Conservation (phyloP, 2,113 vertebrate species). For the Andinoacara biseriatus region DNA sequence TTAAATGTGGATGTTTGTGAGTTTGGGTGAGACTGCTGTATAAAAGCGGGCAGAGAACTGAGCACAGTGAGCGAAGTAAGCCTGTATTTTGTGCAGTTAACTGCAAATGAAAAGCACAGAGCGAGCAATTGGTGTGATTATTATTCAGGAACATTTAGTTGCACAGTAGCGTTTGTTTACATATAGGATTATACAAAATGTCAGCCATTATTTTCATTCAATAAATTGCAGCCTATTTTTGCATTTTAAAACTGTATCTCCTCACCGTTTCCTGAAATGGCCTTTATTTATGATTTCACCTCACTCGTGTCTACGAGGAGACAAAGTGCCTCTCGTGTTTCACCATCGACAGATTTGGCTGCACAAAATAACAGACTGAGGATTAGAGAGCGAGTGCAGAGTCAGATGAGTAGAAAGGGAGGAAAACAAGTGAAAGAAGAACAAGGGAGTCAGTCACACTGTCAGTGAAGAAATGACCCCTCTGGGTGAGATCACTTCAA, state of each 20-base stretch:
- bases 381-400: not conserved
- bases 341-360: not conserved
- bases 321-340: not conserved
- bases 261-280: not conserved
- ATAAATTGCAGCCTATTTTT: not conserved
- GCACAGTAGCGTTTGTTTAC: conserved; percentile 22
- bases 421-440: not conserved
- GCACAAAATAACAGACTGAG: not conserved
- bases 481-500: conserved; percentile 11
- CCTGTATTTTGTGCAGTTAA: not conserved
- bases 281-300: not conserved
- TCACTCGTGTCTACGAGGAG: not conserved
- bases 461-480: not conserved
- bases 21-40: not conserved
- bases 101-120: not conserved
- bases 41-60: not conserved
- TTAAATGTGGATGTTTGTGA: conserved; percentile 14
- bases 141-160: conserved; percentile 3
- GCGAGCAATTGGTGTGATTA: conserved; percentile 13
- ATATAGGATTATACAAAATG: not conserved
- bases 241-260: not conserved
- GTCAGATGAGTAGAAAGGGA: not conserved
- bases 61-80: not conserved
- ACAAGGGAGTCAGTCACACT: conserved; percentile 14
- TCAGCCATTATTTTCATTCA: not conserved